Evolutionary conservation across 1,140 invertebrate species (phyloP), one percentile per base, ranked within the genome.

Genomic region (Gonioctena quinquepunctata): DNA sequence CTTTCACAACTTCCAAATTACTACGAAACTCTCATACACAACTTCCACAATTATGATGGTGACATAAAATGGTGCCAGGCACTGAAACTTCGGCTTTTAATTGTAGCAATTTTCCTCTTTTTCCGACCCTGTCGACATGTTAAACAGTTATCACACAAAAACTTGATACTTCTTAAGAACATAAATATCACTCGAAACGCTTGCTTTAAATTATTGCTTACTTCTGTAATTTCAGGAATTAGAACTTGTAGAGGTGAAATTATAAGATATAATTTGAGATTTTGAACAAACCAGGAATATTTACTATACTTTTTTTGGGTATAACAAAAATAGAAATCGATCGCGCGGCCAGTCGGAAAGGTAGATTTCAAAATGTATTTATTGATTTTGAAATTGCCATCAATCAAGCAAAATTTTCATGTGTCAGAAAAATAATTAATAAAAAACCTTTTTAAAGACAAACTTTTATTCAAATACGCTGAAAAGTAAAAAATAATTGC

Each of bases 1-100:
- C 33, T 42, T 42, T 42, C 13, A 42, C 33, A n/a, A 42, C 11
- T 42, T 42, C 33, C 13, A 42, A 42, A 42, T 42, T 42, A n/a
- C 33, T 42, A 42, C 33, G 8, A 42, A 42, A 42, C 33, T 42
- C 33, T 13, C 2, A 42, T 42, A 42, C 16, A 7, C 22, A 60
- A 60, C 26, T 60, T 60, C n/a, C 57, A 60, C 59, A 23, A 61
- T 61, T 61, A 61, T 27, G 18, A 61, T 27, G 59, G 27, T 28
- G 59, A 61, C 59, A 61, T 61, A 28, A 33, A 33, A 27, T 61
- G 59, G 63, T 66, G 63, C 63, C 63, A 7, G 63, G 63, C 50
- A 66, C 63, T n/a, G 33, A 54, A 66, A 66, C 23, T 66, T 66
- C 7, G 23, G n/a, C 33, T 54, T 66, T 66, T 66, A 66, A 66